Evolutionary conservation across 2,797 vertebrate species (phyloP).

Genomic region (Onychomys torridus): DNA sequence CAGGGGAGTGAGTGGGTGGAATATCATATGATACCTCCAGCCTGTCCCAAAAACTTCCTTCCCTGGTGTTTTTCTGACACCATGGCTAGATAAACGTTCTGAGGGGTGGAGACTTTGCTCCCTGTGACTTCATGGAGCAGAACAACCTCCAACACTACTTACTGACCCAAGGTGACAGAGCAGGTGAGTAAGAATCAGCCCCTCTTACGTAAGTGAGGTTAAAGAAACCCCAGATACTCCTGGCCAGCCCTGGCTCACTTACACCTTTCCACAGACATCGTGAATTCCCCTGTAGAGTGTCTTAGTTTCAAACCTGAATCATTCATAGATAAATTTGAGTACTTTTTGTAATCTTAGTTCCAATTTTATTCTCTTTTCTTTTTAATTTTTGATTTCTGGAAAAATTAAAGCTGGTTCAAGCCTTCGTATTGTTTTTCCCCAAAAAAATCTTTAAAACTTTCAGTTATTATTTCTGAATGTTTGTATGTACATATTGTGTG

Average conservation of each 20-base stretch:
- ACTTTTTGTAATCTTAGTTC: neutral
- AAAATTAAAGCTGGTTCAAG: neutral
- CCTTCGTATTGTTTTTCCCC: neutral
- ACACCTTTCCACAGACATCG: neutral
- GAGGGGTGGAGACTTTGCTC: neutral
- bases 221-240: rapidly evolving
- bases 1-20: neutral
- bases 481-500: neutral
- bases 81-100: neutral
- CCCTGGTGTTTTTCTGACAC: neutral
- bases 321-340: neutral
- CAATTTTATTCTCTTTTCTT: neutral
- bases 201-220: neutral
- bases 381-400: neutral
- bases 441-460: constrained; percentile 12
- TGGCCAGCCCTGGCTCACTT: neutral
- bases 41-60: neutral
- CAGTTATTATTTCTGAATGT: neutral
- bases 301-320: constrained; percentile 17
- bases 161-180: neutral
- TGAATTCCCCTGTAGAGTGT: neutral
- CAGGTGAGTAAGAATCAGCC: neutral
- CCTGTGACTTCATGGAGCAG: neutral
- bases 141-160: neutral
- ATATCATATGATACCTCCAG: neutral